Percentiles rank a stretch among this genome's conserved stretches.
Evolutionary conservation across 2,888 invertebrate species (phyloP).

Genomic region (Rotaria socialis): DNA sequence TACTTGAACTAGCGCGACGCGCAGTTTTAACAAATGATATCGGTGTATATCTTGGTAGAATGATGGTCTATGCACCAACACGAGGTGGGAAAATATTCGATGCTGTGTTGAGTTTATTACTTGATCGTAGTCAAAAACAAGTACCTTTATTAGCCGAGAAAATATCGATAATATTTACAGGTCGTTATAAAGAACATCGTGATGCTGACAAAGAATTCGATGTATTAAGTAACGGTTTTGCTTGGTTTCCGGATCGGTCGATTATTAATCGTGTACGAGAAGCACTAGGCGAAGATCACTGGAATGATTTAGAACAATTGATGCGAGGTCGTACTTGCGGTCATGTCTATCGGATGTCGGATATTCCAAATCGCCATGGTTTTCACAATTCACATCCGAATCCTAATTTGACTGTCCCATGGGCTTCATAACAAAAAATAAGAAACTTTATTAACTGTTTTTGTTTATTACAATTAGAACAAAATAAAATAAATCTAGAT

Average conservation of each 20-base stretch:
- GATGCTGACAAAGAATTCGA: slow-evolving; percentile 30
- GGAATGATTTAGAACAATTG: slow-evolving; percentile 10
- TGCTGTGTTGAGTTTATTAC: neutral
- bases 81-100: slow-evolving; percentile 13
- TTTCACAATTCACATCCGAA: slow-evolving; percentile 1
- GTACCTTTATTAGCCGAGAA: neutral
- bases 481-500: too few relatives aligned
- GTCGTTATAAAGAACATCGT: slow-evolving; percentile 26
- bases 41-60: slow-evolving; percentile 15
- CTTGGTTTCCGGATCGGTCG: slow-evolving; percentile 23
- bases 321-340: slow-evolving; percentile 16
- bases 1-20: slow-evolving; percentile 14
- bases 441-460: too few relatives aligned
- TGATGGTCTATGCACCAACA: slow-evolving; percentile 32
- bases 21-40: neutral
- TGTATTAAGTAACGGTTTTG: neutral
- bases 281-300: neutral
- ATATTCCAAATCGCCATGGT: slow-evolving; percentile 33
- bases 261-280: slow-evolving; percentile 1
- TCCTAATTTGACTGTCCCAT: neutral
- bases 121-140: slow-evolving; percentile 9
- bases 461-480: too few relatives aligned
- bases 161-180: neutral
- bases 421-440: neutral
- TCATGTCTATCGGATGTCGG: slow-evolving; percentile 10